A percentile compares a stretch with the other conserved stretches of the same genome.
phyloP scores from a whole-genome alignment of 2,113 vertebrate genomes.

The Carollia perspicillata region DNA sequence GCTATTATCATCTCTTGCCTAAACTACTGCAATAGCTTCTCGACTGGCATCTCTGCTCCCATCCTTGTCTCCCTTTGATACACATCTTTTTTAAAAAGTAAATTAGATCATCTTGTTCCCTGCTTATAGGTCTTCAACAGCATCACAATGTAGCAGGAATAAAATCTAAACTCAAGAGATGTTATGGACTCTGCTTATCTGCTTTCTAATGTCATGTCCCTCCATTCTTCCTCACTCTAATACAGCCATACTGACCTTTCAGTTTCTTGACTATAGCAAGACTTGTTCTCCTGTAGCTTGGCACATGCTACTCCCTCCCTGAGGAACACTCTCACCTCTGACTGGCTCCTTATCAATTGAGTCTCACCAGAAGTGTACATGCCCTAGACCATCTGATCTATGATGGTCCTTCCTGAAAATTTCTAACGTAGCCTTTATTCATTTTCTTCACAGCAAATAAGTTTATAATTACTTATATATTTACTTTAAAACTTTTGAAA shows the following conservation, averaged over 20 bases:
- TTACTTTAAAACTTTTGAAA: constrained; percentile 36
- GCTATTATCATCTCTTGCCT: background rate
- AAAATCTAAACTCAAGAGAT: background rate
- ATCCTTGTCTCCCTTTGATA: background rate
- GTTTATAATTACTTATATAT: background rate
- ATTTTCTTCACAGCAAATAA: background rate
- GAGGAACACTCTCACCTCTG: background rate
- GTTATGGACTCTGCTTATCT: background rate
- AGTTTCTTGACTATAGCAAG: background rate
- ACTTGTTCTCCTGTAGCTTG: background rate
- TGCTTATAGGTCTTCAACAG: background rate
- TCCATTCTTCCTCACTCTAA: background rate
- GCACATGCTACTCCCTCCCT: background rate
- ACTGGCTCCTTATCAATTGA: constrained; percentile 4
- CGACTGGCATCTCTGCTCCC: background rate
- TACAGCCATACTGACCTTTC: background rate
- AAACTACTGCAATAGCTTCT: background rate
- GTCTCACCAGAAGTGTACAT: background rate
- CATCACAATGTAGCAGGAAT: background rate
- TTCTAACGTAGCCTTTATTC: background rate
- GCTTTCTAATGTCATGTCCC: background rate
- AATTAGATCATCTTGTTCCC: background rate
- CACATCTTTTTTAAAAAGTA: background rate
- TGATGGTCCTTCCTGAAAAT: background rate
- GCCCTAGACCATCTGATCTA: background rate